These are phyloP conservation scores for Falco cherrug DNA, from an alignment of 2,797 vertebrate species.

Conservation along the genomic window DNA sequence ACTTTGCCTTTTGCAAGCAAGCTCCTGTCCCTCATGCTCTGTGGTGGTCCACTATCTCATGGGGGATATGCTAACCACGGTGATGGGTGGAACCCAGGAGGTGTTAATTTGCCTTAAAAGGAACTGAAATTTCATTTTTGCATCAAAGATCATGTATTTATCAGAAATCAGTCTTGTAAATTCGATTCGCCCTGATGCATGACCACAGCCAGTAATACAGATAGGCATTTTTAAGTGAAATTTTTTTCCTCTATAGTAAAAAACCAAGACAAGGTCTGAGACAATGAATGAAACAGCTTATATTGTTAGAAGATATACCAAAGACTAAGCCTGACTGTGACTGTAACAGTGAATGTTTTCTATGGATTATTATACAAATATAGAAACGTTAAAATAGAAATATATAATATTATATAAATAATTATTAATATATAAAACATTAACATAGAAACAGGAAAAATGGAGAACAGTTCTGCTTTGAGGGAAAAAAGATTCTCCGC, in stretches of 20 bases:
- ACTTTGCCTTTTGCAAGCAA: background rate
- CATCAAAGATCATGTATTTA: background rate
- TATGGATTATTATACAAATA: background rate
- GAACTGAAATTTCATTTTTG: background rate
- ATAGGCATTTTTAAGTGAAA: background rate
- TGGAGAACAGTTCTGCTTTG: background rate
- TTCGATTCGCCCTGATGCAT: background rate
- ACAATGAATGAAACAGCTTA: background rate
- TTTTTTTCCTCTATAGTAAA: background rate
- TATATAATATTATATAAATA: too few relatives aligned
- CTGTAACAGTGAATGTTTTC: background rate
- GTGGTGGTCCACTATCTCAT: rapidly evolving
- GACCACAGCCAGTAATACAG: background rate
- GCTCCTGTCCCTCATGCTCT: rapidly evolving
- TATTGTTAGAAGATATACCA: background rate
- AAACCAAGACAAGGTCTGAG: background rate
- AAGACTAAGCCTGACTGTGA: too few relatives aligned
- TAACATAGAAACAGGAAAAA: background rate
- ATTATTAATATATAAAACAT: too few relatives aligned
- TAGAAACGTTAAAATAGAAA: background rate
- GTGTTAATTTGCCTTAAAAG: background rate
- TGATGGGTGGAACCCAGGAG: rapidly evolving
- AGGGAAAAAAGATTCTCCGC: rapidly evolving
- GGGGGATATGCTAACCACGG: too few relatives aligned
- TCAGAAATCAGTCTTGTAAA: background rate